Conservation (phyloP, 2,888 invertebrate species). For the Xiphydria camelus region DNA sequence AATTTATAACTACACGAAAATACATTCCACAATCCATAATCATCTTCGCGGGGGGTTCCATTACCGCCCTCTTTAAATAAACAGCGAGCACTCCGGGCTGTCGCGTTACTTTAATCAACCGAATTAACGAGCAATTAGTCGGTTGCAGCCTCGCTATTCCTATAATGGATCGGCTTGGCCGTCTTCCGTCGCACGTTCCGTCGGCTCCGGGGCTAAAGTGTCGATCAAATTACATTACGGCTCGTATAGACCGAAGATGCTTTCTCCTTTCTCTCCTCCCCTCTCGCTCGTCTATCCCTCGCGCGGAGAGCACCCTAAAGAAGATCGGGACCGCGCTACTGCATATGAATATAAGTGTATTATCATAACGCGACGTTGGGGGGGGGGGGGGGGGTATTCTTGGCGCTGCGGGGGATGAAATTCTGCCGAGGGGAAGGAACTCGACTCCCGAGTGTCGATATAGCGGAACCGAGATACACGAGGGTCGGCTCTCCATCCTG, state of each 20-base stretch:
- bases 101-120: constrained; percentile 26
- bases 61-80: constrained; percentile 1
- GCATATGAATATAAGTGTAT: constrained; percentile 54
- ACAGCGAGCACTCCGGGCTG: neutral
- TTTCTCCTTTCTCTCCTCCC: neutral
- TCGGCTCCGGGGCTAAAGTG: constrained; percentile 36
- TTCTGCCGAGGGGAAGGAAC: no score
- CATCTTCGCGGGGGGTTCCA: no score
- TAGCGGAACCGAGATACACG: no score
- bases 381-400: constrained; percentile 37
- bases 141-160: constrained; percentile 21
- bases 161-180: constrained; percentile 16
- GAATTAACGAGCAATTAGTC: constrained; percentile 36
- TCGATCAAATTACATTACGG: constrained; percentile 44
- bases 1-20: no score
- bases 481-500: no score
- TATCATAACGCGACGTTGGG: constrained; percentile 45
- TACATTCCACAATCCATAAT: no score
- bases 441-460: no score
- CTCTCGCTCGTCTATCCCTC: neutral
- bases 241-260: constrained; percentile 27
- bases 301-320: neutral
- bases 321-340: constrained; percentile 26
- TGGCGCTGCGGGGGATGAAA: constrained; percentile 33
- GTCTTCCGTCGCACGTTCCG: constrained; percentile 26